These are phyloP conservation scores for Chionomys nivalis DNA, from an alignment of 2,113 vertebrate species.

Conservation along the genomic window DNA sequence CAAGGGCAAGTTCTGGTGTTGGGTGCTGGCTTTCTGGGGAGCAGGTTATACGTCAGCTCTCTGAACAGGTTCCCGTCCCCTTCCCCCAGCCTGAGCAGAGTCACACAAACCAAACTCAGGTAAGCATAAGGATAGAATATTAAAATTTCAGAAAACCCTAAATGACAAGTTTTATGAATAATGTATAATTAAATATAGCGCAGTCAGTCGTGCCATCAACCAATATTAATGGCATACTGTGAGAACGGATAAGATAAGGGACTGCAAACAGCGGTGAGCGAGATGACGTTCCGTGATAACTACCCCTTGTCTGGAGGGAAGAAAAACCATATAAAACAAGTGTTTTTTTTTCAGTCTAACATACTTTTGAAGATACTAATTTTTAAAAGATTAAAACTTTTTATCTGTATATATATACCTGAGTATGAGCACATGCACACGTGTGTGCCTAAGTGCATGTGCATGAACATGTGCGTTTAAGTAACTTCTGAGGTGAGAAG, in stretches of 20 bases:
- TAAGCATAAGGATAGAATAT: background rate
- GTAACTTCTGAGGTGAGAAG: background rate
- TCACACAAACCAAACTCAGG: background rate
- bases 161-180: slow-evolving; percentile 25
- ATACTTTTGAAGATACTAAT: slow-evolving; percentile 2
- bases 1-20: background rate
- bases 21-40: background rate
- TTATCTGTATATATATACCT: background rate
- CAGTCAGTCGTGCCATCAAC: background rate
- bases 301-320: background rate
- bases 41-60: background rate
- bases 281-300: background rate
- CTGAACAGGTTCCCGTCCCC: background rate
- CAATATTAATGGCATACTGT: background rate
- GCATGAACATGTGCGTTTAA: background rate
- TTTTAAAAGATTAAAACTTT: background rate
- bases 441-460: background rate
- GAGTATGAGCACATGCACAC: background rate
- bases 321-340: background rate
- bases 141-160: slow-evolving; percentile 40
- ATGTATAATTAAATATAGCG: background rate
- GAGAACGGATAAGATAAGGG: background rate
- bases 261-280: background rate
- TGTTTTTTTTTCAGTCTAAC: background rate
- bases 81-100: background rate